Base-by-base conservation (phyloP, 2,113 vertebrate genomes). In the Petromus typicus region DNA sequence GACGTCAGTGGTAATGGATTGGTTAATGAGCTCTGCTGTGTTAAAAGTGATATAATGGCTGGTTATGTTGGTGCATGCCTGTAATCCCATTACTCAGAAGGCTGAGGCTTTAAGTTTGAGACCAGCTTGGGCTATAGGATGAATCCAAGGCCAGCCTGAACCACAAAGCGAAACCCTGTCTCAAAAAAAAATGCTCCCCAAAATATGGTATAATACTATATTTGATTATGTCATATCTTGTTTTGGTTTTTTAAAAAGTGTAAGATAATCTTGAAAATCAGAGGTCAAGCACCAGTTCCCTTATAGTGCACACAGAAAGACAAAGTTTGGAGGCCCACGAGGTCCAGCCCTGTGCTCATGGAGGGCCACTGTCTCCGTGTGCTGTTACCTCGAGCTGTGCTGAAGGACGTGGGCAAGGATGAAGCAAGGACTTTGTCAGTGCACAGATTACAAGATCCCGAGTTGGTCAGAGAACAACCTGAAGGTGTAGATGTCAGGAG, bases 261-360 rank as follows among this genome's bases (percentile, higher is more conserved):
- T 93, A 45, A 89, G 91, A 83, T 89, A 56, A 79, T 73, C 73
- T 86, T 88, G 13, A 73, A 71, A 91, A 57, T 93, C 56, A 40
- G 75, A 34, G 75, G 71, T 76, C 27, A 93, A 67, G 90, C n/a
- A 30, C 66, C 78, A 73, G 40, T 56, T 78, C 64, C n/a, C 57
- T 80, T 82, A 20, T 69, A 71, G 76, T 73, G 22, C 66, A 22
- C 11, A 78, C 22, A 86, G 40, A 67, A n/a, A 37, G 78, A 18
- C 17, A 34, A 48, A 76, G 61, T 32, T 40, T 1, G 9, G 57
- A 79, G 83, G 48, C 34, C 48, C 30, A 23, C 23, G 25, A 48
- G 23, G 37, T 7, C 54, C 34, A 30, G 30, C 63, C 43, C 54
- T 6, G 1, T 1, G 11, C 56, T 40, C 43, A 13, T 34, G 34